phyloP scores from a whole-genome alignment of 2,113 vertebrate species.

The Danio rerio region GRCz12tu NC_133188.1:14887001-14887500 shows the following conservation, averaged over 20 bases:
- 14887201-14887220: not conserved
- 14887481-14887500: not conserved
- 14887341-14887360: not conserved
- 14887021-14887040: conserved; percentile 11
- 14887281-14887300: not conserved
- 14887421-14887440: not conserved
- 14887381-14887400: not conserved
- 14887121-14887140: conserved; percentile 38
- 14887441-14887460: not conserved
- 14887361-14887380: not conserved
- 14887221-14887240: not conserved
- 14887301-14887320: not conserved
- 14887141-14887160: not conserved
- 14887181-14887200: not conserved
- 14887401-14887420: conserved; percentile 19
- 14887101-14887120: conserved; percentile 22
- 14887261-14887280: not conserved
- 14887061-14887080: conserved; percentile 40
- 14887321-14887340: not conserved
- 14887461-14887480: not conserved
- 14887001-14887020: conserved; percentile 10
- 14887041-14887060: conserved; percentile 1
- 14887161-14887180: not conserved
- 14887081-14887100: conserved; percentile 21
- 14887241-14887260: too few species aligned